Evolutionary conservation across 2,797 vertebrate species (phyloP), one percentile per base, ranked within the genome.

Genomic region (Todus mexicanus): DNA sequence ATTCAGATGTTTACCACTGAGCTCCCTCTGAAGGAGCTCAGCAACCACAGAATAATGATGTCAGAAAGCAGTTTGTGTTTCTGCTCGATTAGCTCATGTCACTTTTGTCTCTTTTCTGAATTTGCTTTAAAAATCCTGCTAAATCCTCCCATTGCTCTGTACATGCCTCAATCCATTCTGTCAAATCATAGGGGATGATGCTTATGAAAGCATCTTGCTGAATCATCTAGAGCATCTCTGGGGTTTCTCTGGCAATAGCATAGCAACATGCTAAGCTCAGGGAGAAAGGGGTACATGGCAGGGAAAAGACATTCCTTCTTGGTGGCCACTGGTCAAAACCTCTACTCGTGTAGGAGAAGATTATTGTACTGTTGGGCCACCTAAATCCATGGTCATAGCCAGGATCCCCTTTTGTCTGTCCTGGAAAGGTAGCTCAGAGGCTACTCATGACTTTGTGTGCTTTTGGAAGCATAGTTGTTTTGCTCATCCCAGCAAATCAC

Each of bases 21-120:
- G 57, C 25, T 69, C 65, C 35, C 48, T 77, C 57, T 45, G 74
- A 83, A 91, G 73, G 76, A 81, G 50, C 54, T 90, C 71, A 69
- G 60, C 65, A 90, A 43, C 48, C 38, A 61, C 29, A 35, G 37
- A 76, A 79, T 89, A 77, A 69, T 38, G 35, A 89, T 93, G 73
- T 77, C 80, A 94, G 71, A 88, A 93, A 81, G 60, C 27, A 88
- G 53, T 93, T 84, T 83, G 37, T 82, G 47, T 89, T 95, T 95
- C 57, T 9, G 14, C 48, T 91, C 5, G 4, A 51, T 85, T 94
- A 87, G 35, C 23, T 92, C 7, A 1, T 81, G 42, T 78, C 57
- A 53, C 35, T 94, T 94, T 78, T 92, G 43, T 81, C 13, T 80
- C 61, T 75, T 47, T 74, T 57, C 72, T 81, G 68, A 73, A 76